A percentile compares a stretch with the other conserved stretches of the same genome.
These are phyloP conservation scores for Nemapogon koenigi DNA, from an alignment of 2,888 invertebrate genomes.

Conservation along the genomic window DNA sequence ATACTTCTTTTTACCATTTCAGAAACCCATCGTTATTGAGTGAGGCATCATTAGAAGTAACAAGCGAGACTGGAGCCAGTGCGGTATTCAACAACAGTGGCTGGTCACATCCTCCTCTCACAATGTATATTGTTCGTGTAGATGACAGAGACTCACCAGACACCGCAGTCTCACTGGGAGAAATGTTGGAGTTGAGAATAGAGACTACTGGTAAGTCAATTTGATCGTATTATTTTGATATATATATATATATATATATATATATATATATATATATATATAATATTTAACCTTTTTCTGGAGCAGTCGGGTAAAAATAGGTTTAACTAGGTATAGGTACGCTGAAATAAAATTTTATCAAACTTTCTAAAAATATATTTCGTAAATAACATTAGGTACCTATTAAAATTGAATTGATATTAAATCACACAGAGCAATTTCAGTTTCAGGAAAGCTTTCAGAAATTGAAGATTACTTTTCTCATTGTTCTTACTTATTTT, in stretches of 20 bases:
- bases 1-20: not conserved
- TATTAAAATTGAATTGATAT: constrained; percentile 7
- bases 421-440: not conserved
- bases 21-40: constrained; percentile 27
- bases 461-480: too few species aligned
- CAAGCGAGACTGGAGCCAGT: constrained; percentile 35
- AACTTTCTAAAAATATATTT: too few species aligned
- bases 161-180: constrained; percentile 43
- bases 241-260: not conserved
- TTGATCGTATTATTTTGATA: too few species aligned
- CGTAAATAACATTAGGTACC: too few species aligned
- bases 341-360: too few species aligned
- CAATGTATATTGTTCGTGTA: constrained; percentile 47
- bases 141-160: constrained; percentile 22
- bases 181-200: constrained; percentile 43
- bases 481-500: too few species aligned
- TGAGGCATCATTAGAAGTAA: constrained; percentile 11
- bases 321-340: too few species aligned
- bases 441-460: too few species aligned
- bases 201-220: constrained; percentile 36
- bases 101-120: constrained; percentile 26
- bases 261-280: not conserved
- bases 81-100: constrained; percentile 36
- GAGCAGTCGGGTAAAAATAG: too few species aligned
- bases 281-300: too few species aligned